phyloP scores from a whole-genome alignment of 2,113 vertebrate genomes.

The Alligator mississippiensis region DNA sequence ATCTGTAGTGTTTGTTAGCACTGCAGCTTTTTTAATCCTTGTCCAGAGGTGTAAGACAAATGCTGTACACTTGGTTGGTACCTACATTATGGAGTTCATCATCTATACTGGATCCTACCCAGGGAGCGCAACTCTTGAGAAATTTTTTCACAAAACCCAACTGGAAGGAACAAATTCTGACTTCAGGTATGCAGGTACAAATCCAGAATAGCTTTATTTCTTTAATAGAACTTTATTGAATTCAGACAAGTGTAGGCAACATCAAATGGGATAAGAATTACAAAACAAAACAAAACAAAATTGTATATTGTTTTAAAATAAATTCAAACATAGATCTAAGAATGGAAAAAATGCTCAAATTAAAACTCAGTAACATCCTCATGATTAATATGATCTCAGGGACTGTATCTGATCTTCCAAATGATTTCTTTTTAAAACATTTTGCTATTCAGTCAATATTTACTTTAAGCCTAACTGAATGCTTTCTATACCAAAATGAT shows the following conservation, averaged over 20 bases:
- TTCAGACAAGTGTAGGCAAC: background rate
- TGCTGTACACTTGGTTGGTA: background rate
- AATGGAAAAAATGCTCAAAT: slow-evolving; percentile 18
- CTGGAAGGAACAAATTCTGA: background rate
- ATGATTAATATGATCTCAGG: slow-evolving; percentile 32
- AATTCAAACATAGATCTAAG: slow-evolving; percentile 5
- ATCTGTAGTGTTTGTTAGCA: slow-evolving; percentile 44
- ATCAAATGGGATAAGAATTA: background rate
- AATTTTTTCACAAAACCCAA: background rate
- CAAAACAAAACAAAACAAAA: slow-evolving; percentile 8
- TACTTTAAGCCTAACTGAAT: slow-evolving; percentile 10
- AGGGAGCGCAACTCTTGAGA: background rate
- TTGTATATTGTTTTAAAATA: background rate
- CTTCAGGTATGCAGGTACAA: background rate
- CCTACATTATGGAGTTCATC: background rate
- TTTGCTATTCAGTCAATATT: background rate
- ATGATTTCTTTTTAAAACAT: background rate
- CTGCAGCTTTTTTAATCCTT: slow-evolving; percentile 14
- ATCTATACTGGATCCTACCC: background rate
- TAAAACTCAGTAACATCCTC: background rate
- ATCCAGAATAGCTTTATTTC: background rate
- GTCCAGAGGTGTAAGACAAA: background rate
- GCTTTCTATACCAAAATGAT: background rate
- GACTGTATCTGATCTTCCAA: slow-evolving; percentile 30
- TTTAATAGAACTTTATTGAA: background rate